A percentile compares a stretch with the other conserved stretches of the same genome.
phyloP scores from a whole-genome alignment of 1,140 invertebrate genomes.

The Centruroides vittatus region DNA sequence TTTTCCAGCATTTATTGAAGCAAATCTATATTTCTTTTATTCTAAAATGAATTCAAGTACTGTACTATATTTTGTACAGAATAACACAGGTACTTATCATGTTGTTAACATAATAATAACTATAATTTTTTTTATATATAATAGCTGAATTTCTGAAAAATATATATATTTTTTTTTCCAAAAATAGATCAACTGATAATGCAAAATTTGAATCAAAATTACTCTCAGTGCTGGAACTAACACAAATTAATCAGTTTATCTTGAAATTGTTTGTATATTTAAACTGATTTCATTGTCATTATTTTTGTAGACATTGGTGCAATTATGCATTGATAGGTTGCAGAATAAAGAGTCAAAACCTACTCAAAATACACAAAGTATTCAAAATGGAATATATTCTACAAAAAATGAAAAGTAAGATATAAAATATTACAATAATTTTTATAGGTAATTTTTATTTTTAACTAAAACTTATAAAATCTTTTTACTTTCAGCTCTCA shows the following conservation, averaged over 20 bases:
- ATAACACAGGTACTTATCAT: no score
- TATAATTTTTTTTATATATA: not conserved
- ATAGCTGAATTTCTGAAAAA: not conserved
- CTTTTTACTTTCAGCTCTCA: constrained; percentile 28
- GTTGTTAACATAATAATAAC: no score
- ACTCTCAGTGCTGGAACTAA: no score
- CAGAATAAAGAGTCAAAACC: constrained; percentile 5
- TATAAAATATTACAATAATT: no score
- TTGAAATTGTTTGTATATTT: not conserved
- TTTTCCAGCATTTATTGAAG: no score
- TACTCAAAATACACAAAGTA: not conserved
- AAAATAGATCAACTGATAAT: not conserved
- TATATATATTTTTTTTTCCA: not conserved
- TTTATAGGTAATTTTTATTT: not conserved
- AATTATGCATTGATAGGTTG: constrained; percentile 25
- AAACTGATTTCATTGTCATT: not conserved
- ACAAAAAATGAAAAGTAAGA: not conserved
- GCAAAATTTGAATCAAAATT: no score
- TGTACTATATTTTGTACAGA: no score
- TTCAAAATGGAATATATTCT: not conserved
- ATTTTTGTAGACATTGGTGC: not conserved
- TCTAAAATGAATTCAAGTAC: no score
- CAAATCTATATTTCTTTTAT: no score
- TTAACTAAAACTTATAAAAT: not conserved
- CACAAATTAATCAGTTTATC: no score